A percentile compares a stretch with the other conserved stretches of the same genome.
These are phyloP conservation scores for Gnathonemus echidnorhynchus DNA, from an alignment of 2,113 vertebrate species.

Conservation along the genomic window DNA sequence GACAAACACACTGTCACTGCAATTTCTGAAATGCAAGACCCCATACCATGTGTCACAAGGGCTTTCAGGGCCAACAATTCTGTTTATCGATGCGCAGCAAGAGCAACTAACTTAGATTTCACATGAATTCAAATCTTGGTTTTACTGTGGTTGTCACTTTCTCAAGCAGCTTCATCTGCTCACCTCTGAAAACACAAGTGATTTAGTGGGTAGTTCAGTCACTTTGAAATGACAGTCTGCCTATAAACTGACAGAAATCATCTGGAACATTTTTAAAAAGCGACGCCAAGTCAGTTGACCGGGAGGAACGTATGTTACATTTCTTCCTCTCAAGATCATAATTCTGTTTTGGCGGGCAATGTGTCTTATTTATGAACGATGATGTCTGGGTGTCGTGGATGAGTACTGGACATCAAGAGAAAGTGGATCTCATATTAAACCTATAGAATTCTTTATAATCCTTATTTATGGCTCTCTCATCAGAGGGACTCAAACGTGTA, in stretches of 20 bases:
- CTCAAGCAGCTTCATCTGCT: not conserved
- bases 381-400: not conserved
- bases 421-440: not conserved
- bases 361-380: not conserved
- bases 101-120: not conserved
- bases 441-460: slow-evolving; percentile 9
- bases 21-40: not conserved
- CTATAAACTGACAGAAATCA: not conserved
- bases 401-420: not conserved
- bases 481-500: slow-evolving; percentile 30
- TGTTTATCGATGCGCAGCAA: not conserved
- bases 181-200: not conserved
- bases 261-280: slow-evolving; percentile 2
- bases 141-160: not conserved
- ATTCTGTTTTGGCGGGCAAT: not conserved
- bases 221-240: not conserved
- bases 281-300: not conserved
- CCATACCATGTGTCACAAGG: not conserved
- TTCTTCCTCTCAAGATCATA: not conserved
- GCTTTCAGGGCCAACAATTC: not conserved
- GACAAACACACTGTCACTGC: not conserved
- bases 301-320: not conserved
- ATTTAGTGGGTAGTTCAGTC: not conserved
- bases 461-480: slow-evolving; percentile 38
- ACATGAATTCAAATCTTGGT: not conserved